Evolutionary conservation across 2,888 invertebrate species (phyloP), one percentile per base, ranked within the genome.

Genomic region (Eristalis intricaria): DNA sequence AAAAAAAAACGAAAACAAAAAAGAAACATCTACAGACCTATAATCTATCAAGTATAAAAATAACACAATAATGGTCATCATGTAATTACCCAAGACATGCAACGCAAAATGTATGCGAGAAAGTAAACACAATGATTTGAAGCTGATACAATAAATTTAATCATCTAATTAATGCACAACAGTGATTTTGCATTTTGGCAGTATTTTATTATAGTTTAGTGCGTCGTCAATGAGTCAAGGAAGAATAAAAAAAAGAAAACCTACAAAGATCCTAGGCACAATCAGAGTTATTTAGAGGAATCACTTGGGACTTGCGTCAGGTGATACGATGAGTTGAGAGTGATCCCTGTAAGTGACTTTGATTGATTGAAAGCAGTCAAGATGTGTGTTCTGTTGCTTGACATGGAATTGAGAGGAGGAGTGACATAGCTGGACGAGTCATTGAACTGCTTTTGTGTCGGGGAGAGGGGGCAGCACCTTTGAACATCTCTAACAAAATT

Each of bases 161-260:
- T 23, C 61, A 38, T 69, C 38, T 82, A 32, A 43, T 58, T 29
- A 66, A 61, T 77, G 65, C 64, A 81, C 32, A 70, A 78, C 50
- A 66, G n/a, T 50, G 50, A 82, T 60, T 74, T 81, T 76, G 32
- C 56, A 69, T 70, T 43, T n/a, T 66, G 86, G 86, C 86, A 86
- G 86, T 82, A 82, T 70, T 7, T 71, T 86, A 66, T 86, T 82
- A 70, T 50, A 1, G 19, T 19, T 50, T 19, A 50, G 50, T 50
- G 50, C 50, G 50, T 19, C 8, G 19, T 50, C 7, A 50, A n/a
- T 50, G 50, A 4, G 50, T 50, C 19, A 19, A 50, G 19, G 50
- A 50, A 19, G 10, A n/a, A 60, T 11, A 38, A 19, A 26, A 69
- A 63, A 60, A 43, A 8, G 7, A 66, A 32, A 61, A 15, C 2